Evolutionary conservation across 2,888 invertebrate genomes (phyloP), one percentile per base, ranked within the genome.

Genomic region (Microdon myrmicae): DNA sequence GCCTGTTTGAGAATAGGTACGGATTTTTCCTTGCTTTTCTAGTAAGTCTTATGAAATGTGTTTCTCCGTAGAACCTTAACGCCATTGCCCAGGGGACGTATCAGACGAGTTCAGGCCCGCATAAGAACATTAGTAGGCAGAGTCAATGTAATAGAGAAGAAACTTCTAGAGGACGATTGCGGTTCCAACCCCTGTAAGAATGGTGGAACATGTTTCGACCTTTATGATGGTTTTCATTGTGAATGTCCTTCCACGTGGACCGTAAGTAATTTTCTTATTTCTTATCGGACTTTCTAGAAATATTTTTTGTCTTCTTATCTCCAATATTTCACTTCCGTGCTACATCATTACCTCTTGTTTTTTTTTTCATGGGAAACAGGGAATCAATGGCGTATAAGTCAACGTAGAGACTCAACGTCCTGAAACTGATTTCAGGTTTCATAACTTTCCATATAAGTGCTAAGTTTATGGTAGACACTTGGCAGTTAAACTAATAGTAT

Each of bases 141-240:
- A 1, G 20, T 74, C 4, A n/a, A 7, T 0, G 44, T 20, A 0
- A 43, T 75, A 2, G 61, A 69, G 9, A 19, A 3, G 0, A 69
- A 66, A 9, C 35, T 75, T 6, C 41, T 16, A 3, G 58, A 39
- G 10, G 58, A 75, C 12, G 71, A 73, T 16, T 78, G 74, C 44
- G 72, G 74, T 8, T 85, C 84, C 35, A 84, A 83, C 71, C 94
- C 93, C 2, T 95, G 95, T 74, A 81, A 84, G 72, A 89, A 95
- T 75, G 94, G 93, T 4, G 94, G 91, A 9, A 88, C 86, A 1
- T 96, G 95, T 72, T 82, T 87, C 31, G 90, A 92, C 74, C 75
- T 86, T 44, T 88, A 85, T 70, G 86, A 86, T 48, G 84, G 84
- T 4, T 92, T 86, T 75, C 81, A 87, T 43, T 96, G 95, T 72